Conservation (phyloP, 1,140 invertebrate genomes). For the Adelges cooleyi region DNA sequence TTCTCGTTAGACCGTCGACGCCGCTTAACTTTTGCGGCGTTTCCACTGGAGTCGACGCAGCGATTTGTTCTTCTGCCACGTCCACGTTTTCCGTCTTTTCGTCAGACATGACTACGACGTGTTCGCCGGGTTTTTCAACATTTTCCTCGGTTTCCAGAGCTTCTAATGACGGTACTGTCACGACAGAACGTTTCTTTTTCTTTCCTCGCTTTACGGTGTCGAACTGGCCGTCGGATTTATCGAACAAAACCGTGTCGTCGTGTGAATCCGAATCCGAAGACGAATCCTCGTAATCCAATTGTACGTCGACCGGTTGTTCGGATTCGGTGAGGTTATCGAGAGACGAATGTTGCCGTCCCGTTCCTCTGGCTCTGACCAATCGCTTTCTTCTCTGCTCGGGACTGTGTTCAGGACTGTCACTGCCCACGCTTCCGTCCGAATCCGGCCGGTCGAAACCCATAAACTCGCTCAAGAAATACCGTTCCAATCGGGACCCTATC, state of each 20-base stretch:
- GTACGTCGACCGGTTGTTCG: constrained; percentile 38
- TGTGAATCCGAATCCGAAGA: constrained; percentile 64
- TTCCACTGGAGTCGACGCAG: constrained; percentile 38
- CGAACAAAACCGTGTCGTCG: constrained; percentile 53
- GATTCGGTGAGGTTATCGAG: constrained; percentile 55
- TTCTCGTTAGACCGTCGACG: constrained; percentile 48
- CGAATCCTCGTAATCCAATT: constrained; percentile 52
- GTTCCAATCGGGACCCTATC: constrained; percentile 73
- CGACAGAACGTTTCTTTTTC: constrained; percentile 43
- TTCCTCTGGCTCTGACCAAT: constrained; percentile 63
- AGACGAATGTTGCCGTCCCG: constrained; percentile 65
- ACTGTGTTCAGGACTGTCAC: constrained; percentile 73
- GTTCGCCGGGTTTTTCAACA: constrained; percentile 38
- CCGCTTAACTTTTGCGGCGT: constrained; percentile 47
- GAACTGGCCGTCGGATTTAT: constrained; percentile 58
- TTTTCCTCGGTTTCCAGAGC: constrained; percentile 38
- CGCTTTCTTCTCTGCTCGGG: constrained; percentile 71
- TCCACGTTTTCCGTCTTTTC: constrained; percentile 44
- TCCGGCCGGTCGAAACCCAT: constrained; percentile 65
- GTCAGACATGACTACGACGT: constrained; percentile 42
- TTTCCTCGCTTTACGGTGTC: constrained; percentile 77
- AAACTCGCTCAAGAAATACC: constrained; percentile 78
- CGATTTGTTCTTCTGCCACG: constrained; percentile 9
- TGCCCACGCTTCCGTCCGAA: constrained; percentile 69
- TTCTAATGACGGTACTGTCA: constrained; percentile 37